phyloP scores from a whole-genome alignment of 2,113 vertebrate species.

The Rhadina sibilatrix region DNA sequence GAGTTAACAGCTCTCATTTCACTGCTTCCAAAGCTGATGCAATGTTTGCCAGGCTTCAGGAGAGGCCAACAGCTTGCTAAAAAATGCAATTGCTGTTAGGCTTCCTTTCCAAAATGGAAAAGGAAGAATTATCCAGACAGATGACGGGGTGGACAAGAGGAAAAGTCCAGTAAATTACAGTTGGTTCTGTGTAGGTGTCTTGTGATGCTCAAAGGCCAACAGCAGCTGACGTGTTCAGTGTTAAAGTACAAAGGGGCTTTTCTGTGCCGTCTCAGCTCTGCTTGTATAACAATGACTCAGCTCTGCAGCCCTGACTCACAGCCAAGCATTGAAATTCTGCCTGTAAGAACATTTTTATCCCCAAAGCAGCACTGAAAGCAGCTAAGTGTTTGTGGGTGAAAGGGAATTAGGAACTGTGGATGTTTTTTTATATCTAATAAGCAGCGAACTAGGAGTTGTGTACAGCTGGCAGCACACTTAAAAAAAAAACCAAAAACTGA shows the following conservation, averaged over 20 bases:
- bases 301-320: slow-evolving; percentile 42
- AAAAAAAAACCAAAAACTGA: neutral
- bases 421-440: neutral
- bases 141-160: neutral
- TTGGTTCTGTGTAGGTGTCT: neutral
- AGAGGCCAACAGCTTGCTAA: neutral
- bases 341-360: neutral
- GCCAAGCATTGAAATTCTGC: neutral
- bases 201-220: neutral
- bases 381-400: neutral
- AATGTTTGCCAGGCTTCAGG: neutral
- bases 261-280: neutral
- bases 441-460: neutral
- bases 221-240: neutral
- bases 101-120: neutral
- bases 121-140: neutral
- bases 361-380: neutral
- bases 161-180: neutral
- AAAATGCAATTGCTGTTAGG: neutral
- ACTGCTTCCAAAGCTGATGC: neutral
- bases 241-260: slow-evolving; percentile 12
- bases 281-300: slow-evolving; percentile 60
- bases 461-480: neutral
- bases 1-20: neutral
- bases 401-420: neutral